phyloP scores from a whole-genome alignment of 2,888 invertebrate genomes.

The Drosophila vallismaia region DNA sequence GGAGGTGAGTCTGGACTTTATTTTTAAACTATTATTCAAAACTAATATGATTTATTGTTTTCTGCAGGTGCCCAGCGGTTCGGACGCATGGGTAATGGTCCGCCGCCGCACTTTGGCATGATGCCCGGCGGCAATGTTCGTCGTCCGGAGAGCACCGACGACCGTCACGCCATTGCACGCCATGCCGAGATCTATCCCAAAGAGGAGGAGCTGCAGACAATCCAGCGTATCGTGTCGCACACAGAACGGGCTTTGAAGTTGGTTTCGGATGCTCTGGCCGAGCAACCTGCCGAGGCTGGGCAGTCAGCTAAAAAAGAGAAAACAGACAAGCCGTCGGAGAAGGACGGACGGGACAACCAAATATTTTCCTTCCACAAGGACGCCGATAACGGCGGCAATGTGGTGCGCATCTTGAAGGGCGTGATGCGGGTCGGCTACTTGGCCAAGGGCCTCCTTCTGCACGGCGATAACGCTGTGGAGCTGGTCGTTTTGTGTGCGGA shows the following conservation, averaged over 20 bases:
- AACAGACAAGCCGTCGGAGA: slow-evolving; percentile 84
- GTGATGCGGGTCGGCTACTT: slow-evolving; percentile 98
- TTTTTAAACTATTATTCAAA: neutral
- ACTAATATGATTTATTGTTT: neutral
- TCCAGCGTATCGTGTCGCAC: slow-evolving; percentile 96
- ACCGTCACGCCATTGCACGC: slow-evolving; percentile 96
- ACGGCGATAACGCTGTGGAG: slow-evolving; percentile 94
- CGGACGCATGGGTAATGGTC: slow-evolving; percentile 83
- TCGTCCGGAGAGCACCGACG: slow-evolving; percentile 96
- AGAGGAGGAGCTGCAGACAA: slow-evolving; percentile 93
- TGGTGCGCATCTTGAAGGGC: slow-evolving; percentile 93
- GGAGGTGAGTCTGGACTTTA: slow-evolving; percentile 81
- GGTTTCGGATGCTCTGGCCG: slow-evolving; percentile 95
- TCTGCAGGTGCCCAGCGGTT: slow-evolving; percentile 74
- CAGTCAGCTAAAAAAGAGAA: slow-evolving; percentile 81
- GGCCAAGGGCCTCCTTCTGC: slow-evolving; percentile 93
- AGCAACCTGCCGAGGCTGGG: slow-evolving; percentile 81
- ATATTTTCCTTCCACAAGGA: slow-evolving; percentile 90
- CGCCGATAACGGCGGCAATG: slow-evolving; percentile 85
- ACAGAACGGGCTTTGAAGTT: slow-evolving; percentile 97
- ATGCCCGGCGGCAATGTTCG: slow-evolving; percentile 86
- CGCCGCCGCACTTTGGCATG: slow-evolving; percentile 85
- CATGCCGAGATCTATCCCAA: slow-evolving; percentile 97
- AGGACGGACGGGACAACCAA: slow-evolving; percentile 92
- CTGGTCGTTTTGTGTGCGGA: slow-evolving; percentile 97